These are phyloP conservation scores for Anthopleura sola DNA, from an alignment of 64 coral and sea anemone species.

Conservation along the genomic window DNA sequence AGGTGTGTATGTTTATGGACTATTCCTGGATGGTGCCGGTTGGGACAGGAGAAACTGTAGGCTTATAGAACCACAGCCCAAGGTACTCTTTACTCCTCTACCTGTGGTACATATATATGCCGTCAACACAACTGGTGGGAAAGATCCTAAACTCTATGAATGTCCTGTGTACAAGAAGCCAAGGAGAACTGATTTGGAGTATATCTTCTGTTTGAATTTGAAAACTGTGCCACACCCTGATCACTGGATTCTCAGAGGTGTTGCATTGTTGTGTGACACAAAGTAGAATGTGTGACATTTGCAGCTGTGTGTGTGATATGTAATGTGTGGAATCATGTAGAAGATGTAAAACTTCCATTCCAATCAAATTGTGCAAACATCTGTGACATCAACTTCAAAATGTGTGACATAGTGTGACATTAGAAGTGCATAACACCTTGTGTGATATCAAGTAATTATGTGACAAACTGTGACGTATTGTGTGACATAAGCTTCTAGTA, in stretches of 20 bases:
- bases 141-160: slow-evolving; percentile 81
- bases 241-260: slow-evolving; percentile 96
- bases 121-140: slow-evolving; percentile 73
- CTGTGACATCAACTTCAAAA: background rate
- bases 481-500: too few relatives aligned
- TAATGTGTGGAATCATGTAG: too few relatives aligned
- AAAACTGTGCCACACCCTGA: slow-evolving; percentile 85
- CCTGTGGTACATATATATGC: slow-evolving; percentile 93
- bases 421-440: too few relatives aligned
- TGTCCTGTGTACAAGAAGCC: slow-evolving; percentile 99
- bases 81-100: slow-evolving; percentile 86
- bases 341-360: background rate
- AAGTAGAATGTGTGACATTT: slow-evolving; percentile 46
- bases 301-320: background rate
- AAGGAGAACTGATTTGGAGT: slow-evolving; percentile 84
- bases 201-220: slow-evolving; percentile 96
- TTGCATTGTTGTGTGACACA: slow-evolving; percentile 94
- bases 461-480: too few relatives aligned
- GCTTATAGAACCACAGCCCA: slow-evolving; percentile 77
- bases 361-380: background rate
- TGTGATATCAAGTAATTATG: too few relatives aligned
- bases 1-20: slow-evolving; percentile 95
- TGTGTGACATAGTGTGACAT: background rate
- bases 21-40: slow-evolving; percentile 93
- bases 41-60: slow-evolving; percentile 95